Conservation (phyloP, 2,888 invertebrate species). For the Steromphala cineraria region DNA sequence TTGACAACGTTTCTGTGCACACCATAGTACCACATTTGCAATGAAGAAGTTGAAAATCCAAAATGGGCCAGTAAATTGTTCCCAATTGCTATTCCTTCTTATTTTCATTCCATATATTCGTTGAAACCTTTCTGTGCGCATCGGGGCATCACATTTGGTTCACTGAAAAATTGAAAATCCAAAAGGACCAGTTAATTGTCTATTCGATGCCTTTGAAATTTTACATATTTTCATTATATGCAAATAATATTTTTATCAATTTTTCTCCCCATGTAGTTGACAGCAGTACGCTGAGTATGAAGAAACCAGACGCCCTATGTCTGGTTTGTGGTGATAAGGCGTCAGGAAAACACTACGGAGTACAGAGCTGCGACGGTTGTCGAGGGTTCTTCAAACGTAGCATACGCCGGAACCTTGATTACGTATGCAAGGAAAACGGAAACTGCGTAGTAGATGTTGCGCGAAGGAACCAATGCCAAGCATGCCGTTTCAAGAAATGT, state of each 20-base stretch:
- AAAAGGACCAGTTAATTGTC: too few relatives aligned
- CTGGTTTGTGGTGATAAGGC: constrained; percentile 76
- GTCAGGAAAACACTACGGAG: constrained; percentile 76
- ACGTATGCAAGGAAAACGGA: constrained; percentile 92
- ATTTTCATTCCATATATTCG: too few relatives aligned
- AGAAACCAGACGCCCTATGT: constrained; percentile 76
- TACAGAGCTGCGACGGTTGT: constrained; percentile 78
- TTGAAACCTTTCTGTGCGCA: too few relatives aligned
- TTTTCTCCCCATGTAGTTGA: not conserved
- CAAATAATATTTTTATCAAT: too few relatives aligned
- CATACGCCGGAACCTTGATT: constrained; percentile 90
- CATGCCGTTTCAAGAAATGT: constrained; percentile 93
- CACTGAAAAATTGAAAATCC: too few relatives aligned
- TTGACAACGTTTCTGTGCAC: too few relatives aligned
- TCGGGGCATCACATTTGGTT: too few relatives aligned
- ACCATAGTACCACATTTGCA: not conserved
- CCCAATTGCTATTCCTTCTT: too few relatives aligned
- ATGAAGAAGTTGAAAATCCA: not conserved
- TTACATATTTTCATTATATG: too few relatives aligned
- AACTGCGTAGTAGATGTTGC: constrained; percentile 93
- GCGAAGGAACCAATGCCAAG: constrained; percentile 94
- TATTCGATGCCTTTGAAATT: too few relatives aligned
- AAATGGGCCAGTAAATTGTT: too few relatives aligned
- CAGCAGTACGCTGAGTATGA: not conserved
- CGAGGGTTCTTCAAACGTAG: constrained; percentile 96